Evolutionary conservation across 92 coral and sea anemone species (phyloP), one percentile per base, ranked within the genome.

Genomic region (Heteractis magnifica): DNA sequence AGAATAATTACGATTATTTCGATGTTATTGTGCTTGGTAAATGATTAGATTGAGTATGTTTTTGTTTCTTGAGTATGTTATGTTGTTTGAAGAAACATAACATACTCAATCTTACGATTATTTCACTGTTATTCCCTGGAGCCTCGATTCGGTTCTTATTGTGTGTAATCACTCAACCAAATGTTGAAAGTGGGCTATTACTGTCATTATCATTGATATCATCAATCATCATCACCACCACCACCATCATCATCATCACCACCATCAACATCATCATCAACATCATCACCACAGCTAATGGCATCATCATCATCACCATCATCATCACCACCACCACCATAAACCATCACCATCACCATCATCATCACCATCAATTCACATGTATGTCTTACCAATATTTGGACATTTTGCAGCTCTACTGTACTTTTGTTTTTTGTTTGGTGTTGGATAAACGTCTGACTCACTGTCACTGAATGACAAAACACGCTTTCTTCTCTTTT

Each of bases 401-500:
- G 74, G 44, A 19, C 58, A 20, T 19, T 76, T 55, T 9, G 4
- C 73, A 18, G 23, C 77, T n/a, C 52, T 60, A 1, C 20, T 3
- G 12, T 81, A 11, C 19, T 70, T 77, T 5, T 21, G 56, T 71
- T 85, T 78, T 74, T 85, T 85, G 49, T 51, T 65, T 13, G 88
- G 88, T 19, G 88, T 77, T 8, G 15, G 23, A 20, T 72, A 65
- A 11, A 21, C 59, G 18, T 85, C 88, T 10, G 88, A 85, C 15
- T 85, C 88, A 41, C 83, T 77, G 15, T 76, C 79, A 52, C 52
- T 72, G 6, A 78, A 52, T 8, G 83, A 65, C 8, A 16, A 10
- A 20, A 85, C 79, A 26, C 87, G 72, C 44, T 77, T 84, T 65
- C 88, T 78, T 56, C 76, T 85, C 49, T 60, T 13, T 53, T 16